Evolutionary conservation across 2,888 invertebrate species (phyloP), one percentile per base, ranked within the genome.

Genomic region (Nomada ruficornis): DNA sequence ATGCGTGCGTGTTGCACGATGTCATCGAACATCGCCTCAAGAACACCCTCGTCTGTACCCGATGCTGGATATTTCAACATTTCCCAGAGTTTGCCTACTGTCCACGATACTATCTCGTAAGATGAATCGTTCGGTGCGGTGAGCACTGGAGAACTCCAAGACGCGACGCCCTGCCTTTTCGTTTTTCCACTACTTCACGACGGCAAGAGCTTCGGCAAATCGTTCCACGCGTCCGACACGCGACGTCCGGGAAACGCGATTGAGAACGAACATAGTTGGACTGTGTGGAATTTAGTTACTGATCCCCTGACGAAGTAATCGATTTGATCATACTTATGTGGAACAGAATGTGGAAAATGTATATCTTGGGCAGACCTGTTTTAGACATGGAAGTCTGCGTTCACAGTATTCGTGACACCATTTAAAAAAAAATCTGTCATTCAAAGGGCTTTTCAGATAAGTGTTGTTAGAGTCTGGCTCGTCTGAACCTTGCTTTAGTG

Each of bases 61-160:
- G 83, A 80, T 85, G 73, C 73, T 76, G 73, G 75, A 73, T 82
- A 74, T 79, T 80, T 60, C 64, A 72, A 47, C 62, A 72, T 77
- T 77, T 69, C 82, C 84, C 86, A 71, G 80, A 77, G 83, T 73
- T 86, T 86, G 85, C 86, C 87, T 86, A 88, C 86, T 82, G 88
- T 88, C 88, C 80, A 86, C 80, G 90, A 89, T 90, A 88, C 84
- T 90, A 90, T 90, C 90, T 90, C 55, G 77, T 68, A 90, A 90
- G 90, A 90, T 85, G 88, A 89, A 90, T 90, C 88, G 90, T 83
- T 83, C 87, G 88, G 83, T 77, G 74, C 71, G 67, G 63, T 83
- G 76, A 73, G 73, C 60, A 76, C 81, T 36, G 78, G 68, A 69
- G 68, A 76, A 52, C 76, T 74, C 71, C 83, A 72, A 80, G 75